phyloP scores from a whole-genome alignment of 2,888 invertebrate genomes.

The Pandemis corylana region DNA sequence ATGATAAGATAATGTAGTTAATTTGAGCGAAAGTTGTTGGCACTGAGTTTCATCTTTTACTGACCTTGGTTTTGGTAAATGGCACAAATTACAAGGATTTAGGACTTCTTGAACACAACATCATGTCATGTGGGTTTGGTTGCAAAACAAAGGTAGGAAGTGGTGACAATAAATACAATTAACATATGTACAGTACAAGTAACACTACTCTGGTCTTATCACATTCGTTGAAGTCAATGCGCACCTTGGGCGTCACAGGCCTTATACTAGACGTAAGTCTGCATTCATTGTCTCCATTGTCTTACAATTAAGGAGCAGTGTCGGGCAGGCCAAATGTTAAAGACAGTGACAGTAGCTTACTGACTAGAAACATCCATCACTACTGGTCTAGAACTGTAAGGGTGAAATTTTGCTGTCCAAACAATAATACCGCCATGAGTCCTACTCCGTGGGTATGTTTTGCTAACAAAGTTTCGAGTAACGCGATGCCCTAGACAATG shows the following conservation, averaged over 20 bases:
- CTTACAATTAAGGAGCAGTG: conserved; percentile 27
- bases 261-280: conserved; percentile 9
- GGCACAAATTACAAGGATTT: neutral
- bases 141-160: conserved; percentile 32
- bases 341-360: neutral
- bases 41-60: conserved; percentile 11
- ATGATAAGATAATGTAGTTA: conserved; percentile 15
- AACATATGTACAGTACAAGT: conserved; percentile 10
- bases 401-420: neutral
- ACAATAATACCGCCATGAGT: neutral
- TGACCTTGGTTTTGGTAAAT: neutral
- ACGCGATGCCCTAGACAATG: conserved; percentile 6
- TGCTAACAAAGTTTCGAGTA: neutral
- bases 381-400: neutral
- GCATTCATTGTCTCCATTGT: conserved; percentile 33
- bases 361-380: neutral
- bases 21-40: conserved; percentile 26
- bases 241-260: conserved; percentile 18
- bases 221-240: conserved; percentile 29
- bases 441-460: neutral
- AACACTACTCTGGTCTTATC: conserved; percentile 10
- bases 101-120: neutral
- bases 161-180: conserved; percentile 20
- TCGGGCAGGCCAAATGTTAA: conserved; percentile 19
- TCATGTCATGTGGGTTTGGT: neutral